phyloP scores from a whole-genome alignment of 1,140 invertebrate genomes.

The Danaus melanippus region DNA sequence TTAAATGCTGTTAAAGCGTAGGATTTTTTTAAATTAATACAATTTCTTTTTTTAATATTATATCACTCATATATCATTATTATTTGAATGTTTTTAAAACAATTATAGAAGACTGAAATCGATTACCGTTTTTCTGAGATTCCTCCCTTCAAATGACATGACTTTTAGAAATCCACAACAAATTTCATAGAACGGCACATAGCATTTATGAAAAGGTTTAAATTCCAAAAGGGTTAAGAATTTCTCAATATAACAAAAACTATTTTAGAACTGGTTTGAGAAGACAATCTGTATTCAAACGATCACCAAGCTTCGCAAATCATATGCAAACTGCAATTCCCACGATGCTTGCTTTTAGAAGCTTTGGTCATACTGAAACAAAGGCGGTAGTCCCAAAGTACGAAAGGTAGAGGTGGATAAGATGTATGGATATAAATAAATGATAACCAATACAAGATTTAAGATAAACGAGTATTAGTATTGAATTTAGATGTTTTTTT shows the following conservation, averaged over 20 bases:
- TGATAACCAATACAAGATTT: not conserved
- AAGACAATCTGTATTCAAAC: conserved; percentile 26
- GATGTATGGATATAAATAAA: not conserved
- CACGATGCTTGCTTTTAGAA: conserved; percentile 55
- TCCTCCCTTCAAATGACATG: too few relatives aligned
- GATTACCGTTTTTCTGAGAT: too few relatives aligned
- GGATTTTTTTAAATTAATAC: too few relatives aligned
- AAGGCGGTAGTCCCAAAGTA: not conserved
- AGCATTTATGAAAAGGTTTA: too few relatives aligned
- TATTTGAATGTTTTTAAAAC: too few relatives aligned
- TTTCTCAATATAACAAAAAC: not conserved
- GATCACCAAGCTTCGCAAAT: conserved; percentile 34
- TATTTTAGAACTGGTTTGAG: conserved; percentile 11
- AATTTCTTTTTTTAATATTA: too few relatives aligned
- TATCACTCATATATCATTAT: too few relatives aligned
- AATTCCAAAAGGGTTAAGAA: too few relatives aligned
- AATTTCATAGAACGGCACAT: too few relatives aligned
- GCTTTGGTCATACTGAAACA: conserved; percentile 13
- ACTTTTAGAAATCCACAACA: too few relatives aligned
- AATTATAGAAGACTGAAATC: too few relatives aligned
- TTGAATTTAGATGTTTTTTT: conserved; percentile 7
- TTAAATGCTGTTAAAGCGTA: too few relatives aligned
- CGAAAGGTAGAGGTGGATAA: conserved; percentile 15
- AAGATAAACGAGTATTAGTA: not conserved
- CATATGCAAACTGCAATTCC: conserved; percentile 53